Percentiles rank a stretch among this genome's conserved stretches.
Conservation (phyloP, 2,797 vertebrate species). For the Chrosomus eos region DNA sequence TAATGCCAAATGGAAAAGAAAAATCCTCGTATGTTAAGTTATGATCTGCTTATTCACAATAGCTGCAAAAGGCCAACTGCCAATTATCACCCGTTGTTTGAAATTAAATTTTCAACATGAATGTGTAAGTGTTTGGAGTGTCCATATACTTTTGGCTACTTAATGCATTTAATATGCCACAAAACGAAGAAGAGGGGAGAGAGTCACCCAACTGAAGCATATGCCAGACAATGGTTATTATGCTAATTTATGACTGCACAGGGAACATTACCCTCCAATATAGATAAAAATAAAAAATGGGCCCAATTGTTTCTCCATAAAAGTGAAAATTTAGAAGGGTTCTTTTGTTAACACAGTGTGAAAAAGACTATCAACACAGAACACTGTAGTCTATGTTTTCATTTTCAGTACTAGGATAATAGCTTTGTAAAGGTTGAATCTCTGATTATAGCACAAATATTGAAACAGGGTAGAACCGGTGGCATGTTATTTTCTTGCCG, state of each 20-base stretch:
- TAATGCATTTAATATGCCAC: neutral
- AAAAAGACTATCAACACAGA: conserved; percentile 5
- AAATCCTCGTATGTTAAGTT: neutral
- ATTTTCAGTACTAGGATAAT: neutral
- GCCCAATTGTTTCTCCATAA: neutral
- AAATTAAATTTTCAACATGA: neutral
- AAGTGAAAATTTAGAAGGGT: neutral
- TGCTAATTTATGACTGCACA: conserved; percentile 42
- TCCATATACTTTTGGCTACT: neutral
- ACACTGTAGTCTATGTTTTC: conserved; percentile 6
- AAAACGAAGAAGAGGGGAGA: conserved; percentile 8
- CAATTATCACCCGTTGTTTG: neutral
- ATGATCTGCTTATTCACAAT: neutral
- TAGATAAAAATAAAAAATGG: conserved; percentile 16
- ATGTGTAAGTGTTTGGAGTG: neutral
- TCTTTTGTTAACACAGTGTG: neutral
- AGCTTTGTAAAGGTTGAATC: conserved; percentile 7
- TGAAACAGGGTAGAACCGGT: neutral
- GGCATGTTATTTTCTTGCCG: neutral
- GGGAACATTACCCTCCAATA: conserved; percentile 30
- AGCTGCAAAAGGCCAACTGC: neutral
- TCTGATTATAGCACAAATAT: neutral
- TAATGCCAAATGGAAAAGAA: neutral
- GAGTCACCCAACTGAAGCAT: neutral
- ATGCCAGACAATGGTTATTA: conserved; percentile 35